Conservation (phyloP, 2,888 invertebrate species). For the Serrognathus titanus region DNA sequence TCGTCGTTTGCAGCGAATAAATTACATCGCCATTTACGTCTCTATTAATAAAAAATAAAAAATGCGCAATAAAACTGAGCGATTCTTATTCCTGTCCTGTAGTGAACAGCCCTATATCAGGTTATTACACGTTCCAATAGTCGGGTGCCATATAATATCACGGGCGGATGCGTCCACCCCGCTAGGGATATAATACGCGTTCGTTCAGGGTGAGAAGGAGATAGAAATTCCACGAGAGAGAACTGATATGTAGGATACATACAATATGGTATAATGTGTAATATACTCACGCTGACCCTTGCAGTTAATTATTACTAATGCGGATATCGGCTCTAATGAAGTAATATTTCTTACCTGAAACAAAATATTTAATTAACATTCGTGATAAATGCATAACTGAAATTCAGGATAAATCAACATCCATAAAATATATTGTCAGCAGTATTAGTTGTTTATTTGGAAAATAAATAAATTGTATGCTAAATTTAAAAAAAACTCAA, state of each 20-base stretch:
- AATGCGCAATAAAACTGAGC: constrained; percentile 4
- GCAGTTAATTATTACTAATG: constrained; percentile 41
- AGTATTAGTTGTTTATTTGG: too few species aligned
- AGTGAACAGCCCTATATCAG: constrained; percentile 19
- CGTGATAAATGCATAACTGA: background rate
- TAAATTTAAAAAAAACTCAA: too few species aligned
- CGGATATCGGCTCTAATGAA: constrained; percentile 9
- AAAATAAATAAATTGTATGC: too few species aligned
- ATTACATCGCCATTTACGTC: background rate
- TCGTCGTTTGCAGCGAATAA: background rate
- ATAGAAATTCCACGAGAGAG: constrained; percentile 16
- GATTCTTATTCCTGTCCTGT: constrained; percentile 19
- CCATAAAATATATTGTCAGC: too few species aligned
- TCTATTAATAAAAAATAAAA: constrained; percentile 2
- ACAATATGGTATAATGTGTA: constrained; percentile 31
- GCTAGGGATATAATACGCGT: constrained; percentile 27
- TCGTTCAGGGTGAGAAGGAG: constrained; percentile 14
- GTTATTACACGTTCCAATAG: constrained; percentile 45
- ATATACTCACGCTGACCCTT: constrained; percentile 46
- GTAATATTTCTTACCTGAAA: constrained; percentile 42
- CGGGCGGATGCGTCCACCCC: constrained; percentile 37
- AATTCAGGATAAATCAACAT: too few species aligned
- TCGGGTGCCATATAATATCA: constrained; percentile 43
- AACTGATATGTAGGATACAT: constrained; percentile 3
- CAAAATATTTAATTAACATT: constrained; percentile 20